These are phyloP conservation scores for Eupsilia transversa DNA, from an alignment of 2,888 invertebrate genomes.

Conservation along the genomic window DNA sequence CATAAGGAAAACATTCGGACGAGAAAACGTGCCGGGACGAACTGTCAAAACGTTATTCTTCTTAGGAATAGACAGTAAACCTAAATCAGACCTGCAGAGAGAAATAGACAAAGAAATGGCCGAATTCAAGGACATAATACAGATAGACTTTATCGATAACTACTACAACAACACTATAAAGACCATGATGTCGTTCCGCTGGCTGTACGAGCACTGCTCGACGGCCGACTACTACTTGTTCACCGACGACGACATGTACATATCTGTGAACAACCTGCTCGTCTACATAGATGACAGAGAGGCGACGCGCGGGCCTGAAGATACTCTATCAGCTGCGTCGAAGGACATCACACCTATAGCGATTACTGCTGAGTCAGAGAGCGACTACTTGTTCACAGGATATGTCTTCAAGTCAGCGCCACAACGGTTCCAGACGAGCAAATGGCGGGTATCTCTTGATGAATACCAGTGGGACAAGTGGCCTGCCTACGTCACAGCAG, in stretches of 20 bases:
- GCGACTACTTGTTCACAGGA: constrained; percentile 92
- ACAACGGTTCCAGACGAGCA: constrained; percentile 94
- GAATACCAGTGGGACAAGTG: constrained; percentile 97
- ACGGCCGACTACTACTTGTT: constrained; percentile 95
- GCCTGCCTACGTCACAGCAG: constrained; percentile 98
- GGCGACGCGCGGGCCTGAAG: constrained; percentile 14
- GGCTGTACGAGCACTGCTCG: constrained; percentile 94
- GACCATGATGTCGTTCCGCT: constrained; percentile 96
- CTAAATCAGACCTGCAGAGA: constrained; percentile 87
- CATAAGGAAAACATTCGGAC: constrained; percentile 96
- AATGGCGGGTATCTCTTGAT: constrained; percentile 95
- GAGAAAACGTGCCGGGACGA: constrained; percentile 94
- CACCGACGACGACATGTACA: constrained; percentile 98
- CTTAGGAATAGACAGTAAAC: constrained; percentile 90
- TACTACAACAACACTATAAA: constrained; percentile 99
- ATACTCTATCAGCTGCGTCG: not conserved
- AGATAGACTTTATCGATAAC: constrained; percentile 94
- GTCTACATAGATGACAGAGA: constrained; percentile 86
- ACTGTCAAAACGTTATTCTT: constrained; percentile 94
- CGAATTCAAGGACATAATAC: constrained; percentile 94
- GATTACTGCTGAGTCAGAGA: constrained; percentile 56
- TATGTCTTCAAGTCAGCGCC: constrained; percentile 95
- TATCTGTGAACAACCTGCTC: constrained; percentile 96
- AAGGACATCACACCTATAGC: not conserved
- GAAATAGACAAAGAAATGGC: constrained; percentile 92